phyloP scores from a whole-genome alignment of 2,888 invertebrate species.

The Tetranychus truncatus region DNA sequence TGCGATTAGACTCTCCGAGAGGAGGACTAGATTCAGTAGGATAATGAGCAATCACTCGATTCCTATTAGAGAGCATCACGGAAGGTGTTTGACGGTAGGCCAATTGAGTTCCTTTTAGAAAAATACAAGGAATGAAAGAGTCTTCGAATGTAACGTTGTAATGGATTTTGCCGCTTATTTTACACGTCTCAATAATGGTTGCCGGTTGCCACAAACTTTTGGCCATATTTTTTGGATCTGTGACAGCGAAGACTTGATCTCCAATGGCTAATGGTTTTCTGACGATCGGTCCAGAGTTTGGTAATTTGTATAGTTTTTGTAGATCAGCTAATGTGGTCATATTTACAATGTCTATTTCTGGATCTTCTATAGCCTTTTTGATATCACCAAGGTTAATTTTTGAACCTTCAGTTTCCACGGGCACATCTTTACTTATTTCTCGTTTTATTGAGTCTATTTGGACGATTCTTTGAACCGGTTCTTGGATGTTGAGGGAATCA shows the following conservation, averaged over 20 bases:
- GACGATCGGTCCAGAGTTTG: neutral
- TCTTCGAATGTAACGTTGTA: neutral
- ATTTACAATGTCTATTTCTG: neutral
- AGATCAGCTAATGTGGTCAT: neutral
- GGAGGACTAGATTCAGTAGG: no score
- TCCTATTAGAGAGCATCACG: neutral
- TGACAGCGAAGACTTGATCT: neutral
- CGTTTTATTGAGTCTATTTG: neutral
- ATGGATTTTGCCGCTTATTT: neutral
- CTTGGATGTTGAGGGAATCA: neutral
- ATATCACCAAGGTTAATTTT: neutral
- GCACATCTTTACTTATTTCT: neutral
- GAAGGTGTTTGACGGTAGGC: neutral
- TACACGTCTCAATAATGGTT: neutral
- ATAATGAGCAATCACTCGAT: neutral
- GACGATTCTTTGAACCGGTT: neutral
- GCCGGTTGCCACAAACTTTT: neutral
- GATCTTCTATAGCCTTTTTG: neutral
- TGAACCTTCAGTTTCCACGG: neutral
- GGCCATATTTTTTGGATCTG: neutral
- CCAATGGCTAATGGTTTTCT: slow-evolving; percentile 1
- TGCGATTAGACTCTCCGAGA: neutral
- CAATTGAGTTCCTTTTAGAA: neutral
- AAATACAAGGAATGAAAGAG: neutral
- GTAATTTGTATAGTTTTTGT: neutral